Evolutionary conservation across 2,113 vertebrate genomes (phyloP).

Genomic region (Crypturellus undulatus): DNA sequence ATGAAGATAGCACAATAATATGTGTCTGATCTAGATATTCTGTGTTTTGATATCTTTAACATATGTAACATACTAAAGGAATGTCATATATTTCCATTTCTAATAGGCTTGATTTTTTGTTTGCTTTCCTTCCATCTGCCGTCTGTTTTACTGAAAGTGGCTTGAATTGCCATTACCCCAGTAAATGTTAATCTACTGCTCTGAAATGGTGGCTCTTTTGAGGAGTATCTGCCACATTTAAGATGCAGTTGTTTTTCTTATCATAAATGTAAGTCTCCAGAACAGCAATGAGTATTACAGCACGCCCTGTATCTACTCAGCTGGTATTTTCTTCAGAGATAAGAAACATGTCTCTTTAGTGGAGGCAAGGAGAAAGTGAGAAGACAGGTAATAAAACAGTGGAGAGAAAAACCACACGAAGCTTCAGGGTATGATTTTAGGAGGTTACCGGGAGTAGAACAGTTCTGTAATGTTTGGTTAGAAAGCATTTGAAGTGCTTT

Average conservation of each 20-base stretch:
- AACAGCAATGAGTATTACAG: conserved; percentile 62
- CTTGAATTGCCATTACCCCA: neutral
- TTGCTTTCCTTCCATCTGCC: neutral
- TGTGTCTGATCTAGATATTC: conserved; percentile 28
- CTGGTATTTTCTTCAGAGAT: conserved; percentile 45
- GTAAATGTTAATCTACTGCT: conserved; percentile 26
- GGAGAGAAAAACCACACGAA: neutral
- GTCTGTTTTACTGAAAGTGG: neutral
- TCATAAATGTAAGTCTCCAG: neutral
- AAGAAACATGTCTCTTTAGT: conserved; percentile 27
- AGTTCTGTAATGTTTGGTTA: conserved; percentile 31
- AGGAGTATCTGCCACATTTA: neutral
- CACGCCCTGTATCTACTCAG: conserved; percentile 10
- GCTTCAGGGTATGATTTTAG: conserved; percentile 45
- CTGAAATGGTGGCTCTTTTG: neutral
- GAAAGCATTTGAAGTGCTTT: conserved; percentile 64
- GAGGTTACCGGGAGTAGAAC: conserved; percentile 60
- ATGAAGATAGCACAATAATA: neutral
- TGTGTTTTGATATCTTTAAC: conserved; percentile 6
- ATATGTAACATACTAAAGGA: neutral
- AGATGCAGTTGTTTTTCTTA: conserved; percentile 61
- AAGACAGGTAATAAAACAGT: conserved; percentile 23
- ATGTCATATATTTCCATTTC: neutral
- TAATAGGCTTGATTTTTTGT: neutral
- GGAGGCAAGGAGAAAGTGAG: conserved; percentile 6